Conservation (phyloP, 2,113 vertebrate species). For the Pangasianodon gigas region DNA sequence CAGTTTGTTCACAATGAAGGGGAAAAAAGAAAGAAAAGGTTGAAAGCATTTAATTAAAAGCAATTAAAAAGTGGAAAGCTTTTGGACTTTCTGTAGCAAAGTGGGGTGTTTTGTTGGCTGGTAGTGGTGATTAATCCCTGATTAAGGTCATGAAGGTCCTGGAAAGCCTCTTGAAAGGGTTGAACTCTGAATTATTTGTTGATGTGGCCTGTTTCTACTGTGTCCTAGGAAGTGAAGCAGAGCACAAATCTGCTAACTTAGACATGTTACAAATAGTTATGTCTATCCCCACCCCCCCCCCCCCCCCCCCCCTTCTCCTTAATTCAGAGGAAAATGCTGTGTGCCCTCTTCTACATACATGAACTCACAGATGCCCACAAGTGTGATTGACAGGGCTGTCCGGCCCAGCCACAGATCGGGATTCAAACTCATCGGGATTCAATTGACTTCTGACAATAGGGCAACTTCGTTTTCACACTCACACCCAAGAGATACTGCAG, state of each 20-base stretch:
- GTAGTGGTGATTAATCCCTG: constrained; percentile 43
- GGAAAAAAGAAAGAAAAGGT: not conserved
- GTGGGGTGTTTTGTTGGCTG: constrained; percentile 16
- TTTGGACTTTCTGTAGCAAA: constrained; percentile 14
- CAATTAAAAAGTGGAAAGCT: not conserved
- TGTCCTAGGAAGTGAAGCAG: not conserved
- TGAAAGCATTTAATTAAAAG: constrained; percentile 30
- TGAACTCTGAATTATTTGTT: not conserved
- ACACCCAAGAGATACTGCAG: not conserved
- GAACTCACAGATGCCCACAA: not conserved
- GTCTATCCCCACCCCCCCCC: not conserved
- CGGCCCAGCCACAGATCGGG: not conserved
- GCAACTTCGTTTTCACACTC: not conserved
- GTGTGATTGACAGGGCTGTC: not conserved
- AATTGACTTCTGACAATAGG: not conserved
- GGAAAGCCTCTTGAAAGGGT: not conserved
- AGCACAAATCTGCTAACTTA: not conserved
- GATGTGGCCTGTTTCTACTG: not conserved
- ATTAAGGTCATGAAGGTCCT: constrained; percentile 21
- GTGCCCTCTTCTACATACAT: not conserved
- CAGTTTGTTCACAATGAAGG: constrained; percentile 6
- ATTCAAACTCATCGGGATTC: not conserved
- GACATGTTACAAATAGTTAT: not conserved
- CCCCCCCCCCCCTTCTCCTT: not conserved
- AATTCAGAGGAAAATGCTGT: not conserved